phyloP scores from a whole-genome alignment of 2,797 vertebrate species.

The Sphaeramia orbicularis region DNA sequence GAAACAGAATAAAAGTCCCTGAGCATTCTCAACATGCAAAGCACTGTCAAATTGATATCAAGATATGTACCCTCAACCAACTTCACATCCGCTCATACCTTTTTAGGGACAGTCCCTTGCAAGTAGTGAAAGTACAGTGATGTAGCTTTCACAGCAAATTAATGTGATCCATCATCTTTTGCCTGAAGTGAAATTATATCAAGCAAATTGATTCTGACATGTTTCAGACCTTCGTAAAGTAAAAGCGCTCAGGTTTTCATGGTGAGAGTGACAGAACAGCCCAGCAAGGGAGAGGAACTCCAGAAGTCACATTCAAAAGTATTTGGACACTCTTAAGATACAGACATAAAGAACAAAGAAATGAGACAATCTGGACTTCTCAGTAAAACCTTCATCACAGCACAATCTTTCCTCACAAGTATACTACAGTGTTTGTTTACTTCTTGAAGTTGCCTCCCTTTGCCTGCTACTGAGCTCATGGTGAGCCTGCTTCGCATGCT shows the following conservation, averaged over 20 bases:
- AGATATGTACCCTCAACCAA: slow-evolving; percentile 41
- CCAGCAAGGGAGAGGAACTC: slow-evolving; percentile 12
- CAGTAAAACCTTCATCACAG: slow-evolving; percentile 7
- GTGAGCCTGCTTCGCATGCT: slow-evolving; percentile 65
- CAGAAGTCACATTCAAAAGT: slow-evolving; percentile 3
- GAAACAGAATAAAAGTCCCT: slow-evolving; percentile 53
- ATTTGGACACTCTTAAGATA: not conserved
- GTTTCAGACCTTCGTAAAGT: slow-evolving; percentile 33
- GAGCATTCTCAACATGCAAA: slow-evolving; percentile 15
- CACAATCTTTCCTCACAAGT: slow-evolving; percentile 31
- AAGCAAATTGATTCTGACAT: slow-evolving; percentile 41
- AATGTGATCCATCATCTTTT: slow-evolving; percentile 24
- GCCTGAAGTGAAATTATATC: slow-evolving; percentile 29
- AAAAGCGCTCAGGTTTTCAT: slow-evolving; percentile 11
- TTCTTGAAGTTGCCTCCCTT: slow-evolving; percentile 62
- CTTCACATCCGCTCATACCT: slow-evolving; percentile 45
- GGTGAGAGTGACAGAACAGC: slow-evolving; percentile 14
- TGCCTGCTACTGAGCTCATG: slow-evolving; percentile 56
- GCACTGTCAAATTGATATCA: slow-evolving; percentile 44
- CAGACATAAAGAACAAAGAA: slow-evolving; percentile 18
- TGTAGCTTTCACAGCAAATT: slow-evolving; percentile 52
- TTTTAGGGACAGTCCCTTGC: slow-evolving; percentile 68
- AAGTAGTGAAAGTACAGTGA: slow-evolving; percentile 19
- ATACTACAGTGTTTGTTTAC: slow-evolving; percentile 75
- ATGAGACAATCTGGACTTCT: not conserved